Conservation (phyloP, 64 coral and sea anemone genomes). For the Astreopora myriophthalma region DNA sequence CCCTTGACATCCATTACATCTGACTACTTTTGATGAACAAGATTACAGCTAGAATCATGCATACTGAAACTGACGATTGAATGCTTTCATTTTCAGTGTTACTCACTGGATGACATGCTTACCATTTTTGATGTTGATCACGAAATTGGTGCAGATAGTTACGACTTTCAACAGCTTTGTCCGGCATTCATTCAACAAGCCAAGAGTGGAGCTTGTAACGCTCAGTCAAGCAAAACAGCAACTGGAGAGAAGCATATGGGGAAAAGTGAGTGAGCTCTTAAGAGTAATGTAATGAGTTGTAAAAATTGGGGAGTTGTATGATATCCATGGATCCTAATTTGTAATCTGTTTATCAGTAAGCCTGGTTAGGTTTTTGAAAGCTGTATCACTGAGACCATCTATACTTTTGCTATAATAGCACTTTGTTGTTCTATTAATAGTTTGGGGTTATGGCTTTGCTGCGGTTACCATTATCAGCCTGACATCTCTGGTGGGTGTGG, state of each 20-base stretch:
- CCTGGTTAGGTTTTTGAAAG: neutral
- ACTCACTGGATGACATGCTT: conserved; percentile 70
- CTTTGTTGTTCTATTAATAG: conserved; percentile 40
- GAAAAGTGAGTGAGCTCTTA: neutral
- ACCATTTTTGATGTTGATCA: conserved; percentile 79
- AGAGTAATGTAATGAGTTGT: neutral
- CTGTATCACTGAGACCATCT: neutral
- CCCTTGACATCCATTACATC: neutral
- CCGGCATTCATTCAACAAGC: conserved; percentile 88
- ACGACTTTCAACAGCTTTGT: conserved; percentile 77
- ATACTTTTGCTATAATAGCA: neutral
- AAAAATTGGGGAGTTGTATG: too few species aligned
- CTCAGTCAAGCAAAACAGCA: neutral
- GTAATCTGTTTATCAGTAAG: too few species aligned
- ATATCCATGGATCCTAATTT: too few species aligned
- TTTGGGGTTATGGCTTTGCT: conserved; percentile 86
- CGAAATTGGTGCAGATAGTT: conserved; percentile 59
- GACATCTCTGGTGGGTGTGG: conserved; percentile 63
- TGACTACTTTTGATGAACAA: too few species aligned
- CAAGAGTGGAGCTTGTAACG: conserved; percentile 68
- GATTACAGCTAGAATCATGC: too few species aligned
- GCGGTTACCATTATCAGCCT: conserved; percentile 80
- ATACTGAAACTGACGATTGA: neutral
- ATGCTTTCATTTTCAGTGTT: conserved; percentile 64
- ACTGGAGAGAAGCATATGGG: neutral